A percentile compares a stretch with the other conserved stretches of the same genome.
These are phyloP conservation scores for Pogonomyrmex barbatus DNA, from an alignment of 1,140 invertebrate species.

Conservation along the genomic window DNA sequence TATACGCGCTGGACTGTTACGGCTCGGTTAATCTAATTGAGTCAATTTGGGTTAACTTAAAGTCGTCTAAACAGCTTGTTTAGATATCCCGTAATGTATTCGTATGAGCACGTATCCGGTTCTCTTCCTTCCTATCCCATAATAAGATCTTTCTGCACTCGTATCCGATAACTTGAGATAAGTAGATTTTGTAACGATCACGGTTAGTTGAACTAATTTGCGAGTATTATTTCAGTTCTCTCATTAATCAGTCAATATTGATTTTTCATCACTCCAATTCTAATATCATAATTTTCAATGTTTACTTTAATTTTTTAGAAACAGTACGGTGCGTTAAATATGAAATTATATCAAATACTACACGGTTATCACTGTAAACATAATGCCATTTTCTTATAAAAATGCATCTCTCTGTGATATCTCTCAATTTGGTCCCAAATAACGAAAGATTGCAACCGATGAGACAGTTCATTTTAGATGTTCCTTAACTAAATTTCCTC, in stretches of 20 bases:
- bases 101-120: conserved; percentile 78
- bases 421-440: neutral
- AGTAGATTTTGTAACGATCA: neutral
- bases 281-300: neutral
- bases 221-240: conserved; percentile 3
- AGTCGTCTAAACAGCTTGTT: conserved; percentile 86
- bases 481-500: conserved; percentile 34
- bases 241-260: neutral
- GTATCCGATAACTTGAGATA: conserved; percentile 37
- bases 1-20: conserved; percentile 77
- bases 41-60: conserved; percentile 86
- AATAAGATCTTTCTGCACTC: conserved; percentile 61
- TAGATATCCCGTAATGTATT: conserved; percentile 81
- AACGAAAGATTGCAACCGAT: neutral
- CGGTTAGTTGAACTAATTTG: neutral
- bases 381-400: conserved; percentile 19
- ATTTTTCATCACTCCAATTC: conserved; percentile 1
- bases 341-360: neutral
- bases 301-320: neutral
- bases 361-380: neutral
- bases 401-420: neutral
- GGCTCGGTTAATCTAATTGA: conserved; percentile 86
- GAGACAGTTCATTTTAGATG: conserved; percentile 27
- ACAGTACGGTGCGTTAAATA: neutral
- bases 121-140: conserved; percentile 76